Evolutionary conservation across 2,797 vertebrate genomes (phyloP), one percentile per base, ranked within the genome.

Genomic region (Chaenodraco wilsoni): DNA sequence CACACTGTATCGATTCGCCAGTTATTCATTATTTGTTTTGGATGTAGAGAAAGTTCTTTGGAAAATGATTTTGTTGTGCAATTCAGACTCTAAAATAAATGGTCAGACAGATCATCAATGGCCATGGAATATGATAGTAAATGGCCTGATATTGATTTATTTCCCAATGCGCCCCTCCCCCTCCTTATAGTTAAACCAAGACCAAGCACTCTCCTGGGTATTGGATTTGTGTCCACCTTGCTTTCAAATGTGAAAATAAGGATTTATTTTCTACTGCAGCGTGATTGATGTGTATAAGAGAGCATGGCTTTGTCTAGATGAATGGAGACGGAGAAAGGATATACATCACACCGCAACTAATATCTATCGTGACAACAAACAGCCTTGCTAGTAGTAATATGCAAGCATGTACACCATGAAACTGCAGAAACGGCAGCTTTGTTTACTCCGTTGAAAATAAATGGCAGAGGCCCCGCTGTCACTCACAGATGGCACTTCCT

Each of bases 401-500:
- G 76, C 74, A 62, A 76, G 74, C 78, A 76, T 79, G 66, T 27
- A 79, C 82, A 54, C 57, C 60, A 78, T 74, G 67, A 46, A 71
- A 88, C 90, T 74, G 79, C 73, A 87, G 84, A 90, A 58, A 91
- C 64, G 79, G 79, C 89, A 83, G 89, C 84, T 91, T 88, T 92
- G 89, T 93, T 92, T 91, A 90, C 87, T 69, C 79, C 87, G 55
- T 91, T 90, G 70, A 76, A 71, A 90, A 89, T 88, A 92, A 90
- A 92, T 91, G 86, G 83, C 85, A 16, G 87, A 86, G 79, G 85
- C 87, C 88, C 91, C 86, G 81, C 90, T 93, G 90, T 91, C 91
- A 92, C 86, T 94, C 88, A 92, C 91, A 93, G 89, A 93, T 91
- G 91, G 92, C 89, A 84, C 89, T 91, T 93, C 92, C 90, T 91